Evolutionary conservation across 2,888 invertebrate genomes (phyloP), one percentile per base, ranked within the genome.

Genomic region (Caenorhabditis panamensis): DNA sequence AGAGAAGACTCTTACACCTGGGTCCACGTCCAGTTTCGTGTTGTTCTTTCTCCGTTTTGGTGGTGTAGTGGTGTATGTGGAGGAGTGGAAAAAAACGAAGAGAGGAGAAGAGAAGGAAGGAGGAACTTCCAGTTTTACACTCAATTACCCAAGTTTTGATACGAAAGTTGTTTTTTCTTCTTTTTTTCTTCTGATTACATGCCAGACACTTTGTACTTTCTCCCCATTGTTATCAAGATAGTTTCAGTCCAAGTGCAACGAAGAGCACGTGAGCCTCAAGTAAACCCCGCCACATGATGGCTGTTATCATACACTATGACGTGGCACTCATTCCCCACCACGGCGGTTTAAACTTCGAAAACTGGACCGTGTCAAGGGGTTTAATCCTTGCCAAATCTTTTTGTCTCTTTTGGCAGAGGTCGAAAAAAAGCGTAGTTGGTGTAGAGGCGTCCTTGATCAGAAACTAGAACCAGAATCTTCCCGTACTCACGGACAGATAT

Each of bases 21-120:
- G 63, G 24, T 56, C 58, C 63, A 58, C 54, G 71, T 72, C 72
- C 72, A 64, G 72, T 72, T 72, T 72, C 53, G 13, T 31, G 58
- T 37, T 53, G 24, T 13, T 37, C 13, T 28, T 58, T 58, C 56
- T 56, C 36, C 56, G 72, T 63, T 73, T 64, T 58, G 64, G 63
- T 73, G 73, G 64, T 73, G 64, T 73, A 47, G 64, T 64, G 64
- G 72, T 63, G 53, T 26, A 51, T 28, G 62, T n/a, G 37, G 51
- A 37, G 47, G n/a, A 24, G 53, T 6, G 8, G 31, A 31, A 49
- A 37, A 51, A 36, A 51, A 36, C 28, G n/a, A 26, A 41, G 26
- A 54, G 13, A 36, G 18, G 28, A n/a, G n/a, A 47, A 18, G 49
- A 49, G 24, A 49, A 37, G 11, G 20, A 47, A 28, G 44, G 36